These are phyloP conservation scores for Dunckerocampus dactyliophorus DNA, from an alignment of 2,113 vertebrate genomes.

Conservation along the genomic window DNA sequence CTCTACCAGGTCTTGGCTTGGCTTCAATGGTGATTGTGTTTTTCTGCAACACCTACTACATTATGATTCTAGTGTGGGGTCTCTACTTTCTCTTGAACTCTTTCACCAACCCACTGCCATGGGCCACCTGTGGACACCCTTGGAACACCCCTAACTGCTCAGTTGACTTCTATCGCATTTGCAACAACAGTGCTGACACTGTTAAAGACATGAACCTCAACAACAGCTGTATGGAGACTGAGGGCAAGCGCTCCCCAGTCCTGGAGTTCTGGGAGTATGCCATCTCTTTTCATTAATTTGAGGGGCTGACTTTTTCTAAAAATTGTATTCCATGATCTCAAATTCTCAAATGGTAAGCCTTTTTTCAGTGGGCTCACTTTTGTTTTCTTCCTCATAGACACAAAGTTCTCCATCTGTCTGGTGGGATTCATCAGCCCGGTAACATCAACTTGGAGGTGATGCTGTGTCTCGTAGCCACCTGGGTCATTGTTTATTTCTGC, in stretches of 20 bases:
- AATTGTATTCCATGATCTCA: neutral
- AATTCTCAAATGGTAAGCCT: neutral
- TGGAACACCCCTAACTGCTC: constrained; percentile 92
- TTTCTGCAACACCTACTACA: constrained; percentile 98
- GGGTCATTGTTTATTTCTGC: constrained; percentile 96
- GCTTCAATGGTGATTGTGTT: constrained; percentile 99
- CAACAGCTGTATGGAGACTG: constrained; percentile 74
- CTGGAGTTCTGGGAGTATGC: constrained; percentile 98
- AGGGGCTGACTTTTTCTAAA: neutral
- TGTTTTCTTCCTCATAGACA: constrained; percentile 65
- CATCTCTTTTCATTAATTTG: neutral
- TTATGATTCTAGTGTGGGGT: constrained; percentile 97
- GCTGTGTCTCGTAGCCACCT: constrained; percentile 86
- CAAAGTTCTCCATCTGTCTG: constrained; percentile 84
- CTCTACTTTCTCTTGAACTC: constrained; percentile 94
- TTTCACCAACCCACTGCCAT: constrained; percentile 86
- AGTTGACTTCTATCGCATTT: constrained; percentile 72
- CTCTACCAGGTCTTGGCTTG: constrained; percentile 81
- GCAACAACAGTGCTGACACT: constrained; percentile 59
- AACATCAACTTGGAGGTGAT: constrained; percentile 88
- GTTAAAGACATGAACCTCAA: constrained; percentile 60
- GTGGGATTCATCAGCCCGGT: constrained; percentile 79
- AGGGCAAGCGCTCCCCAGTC: constrained; percentile 83
- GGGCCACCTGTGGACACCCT: constrained; percentile 88
- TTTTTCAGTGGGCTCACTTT: neutral